Evolutionary conservation across 30 jellyfish, hydroid and myxozoan genomes (phyloP).

Genomic region (Chironex yamaguchii): DNA sequence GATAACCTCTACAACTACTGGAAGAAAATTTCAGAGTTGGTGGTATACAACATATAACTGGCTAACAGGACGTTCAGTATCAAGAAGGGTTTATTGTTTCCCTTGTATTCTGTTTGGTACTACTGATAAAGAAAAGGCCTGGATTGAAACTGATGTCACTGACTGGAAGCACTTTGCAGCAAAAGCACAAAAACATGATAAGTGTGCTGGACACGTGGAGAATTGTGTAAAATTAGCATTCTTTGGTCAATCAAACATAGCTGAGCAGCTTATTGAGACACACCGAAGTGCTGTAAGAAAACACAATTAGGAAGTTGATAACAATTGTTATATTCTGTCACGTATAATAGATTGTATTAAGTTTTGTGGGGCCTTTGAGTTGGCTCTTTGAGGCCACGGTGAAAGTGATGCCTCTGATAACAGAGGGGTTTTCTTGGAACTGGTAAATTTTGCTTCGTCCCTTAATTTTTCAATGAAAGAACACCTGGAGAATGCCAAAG

Average conservation of each 20-base stretch:
- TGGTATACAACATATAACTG: slow-evolving; percentile 48
- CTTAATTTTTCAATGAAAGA: slow-evolving; percentile 14
- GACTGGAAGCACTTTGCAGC: slow-evolving; percentile 64
- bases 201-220: slow-evolving; percentile 22
- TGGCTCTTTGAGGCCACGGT: slow-evolving; percentile 69
- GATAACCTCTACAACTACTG: not conserved
- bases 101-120: slow-evolving; percentile 53
- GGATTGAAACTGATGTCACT: slow-evolving; percentile 32
- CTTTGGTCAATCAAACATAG: slow-evolving; percentile 26
- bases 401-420: slow-evolving; percentile 44
- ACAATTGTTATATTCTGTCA: slow-evolving; percentile 50
- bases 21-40: slow-evolving; percentile 8
- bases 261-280: slow-evolving; percentile 53
- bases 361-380: slow-evolving; percentile 60
- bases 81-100: slow-evolving; percentile 36
- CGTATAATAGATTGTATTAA: slow-evolving; percentile 59
- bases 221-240: slow-evolving; percentile 56
- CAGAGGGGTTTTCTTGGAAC: not conserved
- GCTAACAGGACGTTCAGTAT: slow-evolving; percentile 48
- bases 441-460: slow-evolving; percentile 33
- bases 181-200: slow-evolving; percentile 36
- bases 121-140: slow-evolving; percentile 22
- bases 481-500: slow-evolving; percentile 29
- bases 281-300: not conserved
- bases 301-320: slow-evolving; percentile 45